Evolutionary conservation across 1,140 invertebrate genomes (phyloP).

Genomic region (Tenebrio molitor): DNA sequence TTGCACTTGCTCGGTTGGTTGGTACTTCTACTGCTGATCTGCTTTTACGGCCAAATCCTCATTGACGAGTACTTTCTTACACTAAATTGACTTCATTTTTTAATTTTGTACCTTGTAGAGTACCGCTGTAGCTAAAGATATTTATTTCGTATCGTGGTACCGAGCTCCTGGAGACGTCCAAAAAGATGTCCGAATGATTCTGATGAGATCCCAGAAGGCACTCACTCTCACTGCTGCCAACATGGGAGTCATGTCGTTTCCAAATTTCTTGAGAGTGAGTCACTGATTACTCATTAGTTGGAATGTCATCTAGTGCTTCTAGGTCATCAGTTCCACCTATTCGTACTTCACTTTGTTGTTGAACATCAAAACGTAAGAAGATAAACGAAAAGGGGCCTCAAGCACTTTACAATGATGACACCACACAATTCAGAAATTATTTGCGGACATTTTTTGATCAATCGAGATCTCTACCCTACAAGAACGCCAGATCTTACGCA

Average conservation of each 20-base stretch:
- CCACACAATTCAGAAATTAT: no score
- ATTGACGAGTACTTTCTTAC: constrained; percentile 52
- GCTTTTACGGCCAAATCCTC: constrained; percentile 57
- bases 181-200: constrained; percentile 54
- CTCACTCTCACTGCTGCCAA: constrained; percentile 55
- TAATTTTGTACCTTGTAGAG: constrained; percentile 60
- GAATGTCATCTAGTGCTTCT: no score
- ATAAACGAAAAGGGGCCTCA: no score
- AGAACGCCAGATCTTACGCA: no score
- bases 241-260: constrained; percentile 56
- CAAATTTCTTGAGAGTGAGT: constrained; percentile 59
- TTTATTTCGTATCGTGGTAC: constrained; percentile 57
- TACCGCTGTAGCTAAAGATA: constrained; percentile 51
- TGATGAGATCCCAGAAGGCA: constrained; percentile 58
- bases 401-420: no score
- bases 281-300: no score
- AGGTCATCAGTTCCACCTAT: no score
- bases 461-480: no score
- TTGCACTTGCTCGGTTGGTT: constrained; percentile 60
- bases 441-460: no score
- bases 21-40: constrained; percentile 55
- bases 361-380: no score
- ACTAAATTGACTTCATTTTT: not conserved
- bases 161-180: constrained; percentile 43
- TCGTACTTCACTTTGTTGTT: no score